These are phyloP conservation scores for Hoplodrina ambigua DNA, from an alignment of 2,888 invertebrate genomes.

Conservation along the genomic window DNA sequence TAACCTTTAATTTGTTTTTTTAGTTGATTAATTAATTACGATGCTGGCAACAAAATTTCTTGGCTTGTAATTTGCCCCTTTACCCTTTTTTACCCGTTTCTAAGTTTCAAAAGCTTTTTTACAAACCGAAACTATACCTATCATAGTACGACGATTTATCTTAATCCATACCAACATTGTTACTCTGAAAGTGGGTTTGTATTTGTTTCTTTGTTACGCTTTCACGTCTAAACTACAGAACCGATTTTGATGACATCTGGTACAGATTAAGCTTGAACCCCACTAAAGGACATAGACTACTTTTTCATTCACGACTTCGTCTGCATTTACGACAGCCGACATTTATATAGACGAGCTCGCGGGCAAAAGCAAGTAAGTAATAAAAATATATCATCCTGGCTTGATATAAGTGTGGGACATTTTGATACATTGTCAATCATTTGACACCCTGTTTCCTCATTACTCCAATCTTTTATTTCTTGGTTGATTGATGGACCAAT, in stretches of 20 bases:
- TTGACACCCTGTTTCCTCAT: slow-evolving; percentile 10
- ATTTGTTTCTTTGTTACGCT: too few relatives aligned
- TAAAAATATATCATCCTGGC: not conserved
- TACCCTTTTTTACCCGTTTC: not conserved
- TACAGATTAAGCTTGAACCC: too few relatives aligned
- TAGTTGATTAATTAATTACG: not conserved
- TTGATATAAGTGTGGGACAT: not conserved
- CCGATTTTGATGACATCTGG: too few relatives aligned
- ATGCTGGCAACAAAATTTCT: not conserved
- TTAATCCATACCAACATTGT: not conserved
- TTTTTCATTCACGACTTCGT: too few relatives aligned
- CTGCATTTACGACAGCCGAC: too few relatives aligned
- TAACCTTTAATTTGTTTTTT: not conserved
- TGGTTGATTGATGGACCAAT: slow-evolving; percentile 15
- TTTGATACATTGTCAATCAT: slow-evolving; percentile 8
- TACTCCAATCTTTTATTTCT: slow-evolving; percentile 10
- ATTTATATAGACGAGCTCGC: too few relatives aligned
- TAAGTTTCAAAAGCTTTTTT: not conserved
- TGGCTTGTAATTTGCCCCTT: not conserved
- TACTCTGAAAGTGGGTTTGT: too few relatives aligned
- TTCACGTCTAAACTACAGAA: too few relatives aligned
- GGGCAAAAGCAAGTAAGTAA: not conserved
- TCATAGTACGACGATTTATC: not conserved
- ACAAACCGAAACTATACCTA: not conserved
- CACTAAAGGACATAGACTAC: too few relatives aligned